Conservation (phyloP, 2,797 vertebrate genomes). For the Intellagama lesueurii region DNA sequence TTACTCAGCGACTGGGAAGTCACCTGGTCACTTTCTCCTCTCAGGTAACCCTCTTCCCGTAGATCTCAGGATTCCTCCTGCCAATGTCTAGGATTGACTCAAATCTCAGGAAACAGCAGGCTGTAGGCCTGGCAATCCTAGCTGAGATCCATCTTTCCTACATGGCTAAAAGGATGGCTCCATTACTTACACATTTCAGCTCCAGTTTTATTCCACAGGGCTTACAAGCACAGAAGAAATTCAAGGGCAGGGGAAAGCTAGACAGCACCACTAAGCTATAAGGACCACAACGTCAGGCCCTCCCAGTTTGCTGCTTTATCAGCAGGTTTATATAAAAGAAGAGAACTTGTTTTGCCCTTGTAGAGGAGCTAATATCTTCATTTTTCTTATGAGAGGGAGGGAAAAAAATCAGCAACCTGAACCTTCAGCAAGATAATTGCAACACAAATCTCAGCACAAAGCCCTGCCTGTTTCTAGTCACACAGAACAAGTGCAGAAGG, state of each 20-base stretch:
- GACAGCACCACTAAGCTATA: background rate
- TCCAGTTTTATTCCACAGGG: background rate
- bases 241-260: background rate
- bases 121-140: too few relatives aligned
- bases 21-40: too few relatives aligned
- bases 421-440: conserved; percentile 20
- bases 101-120: too few relatives aligned
- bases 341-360: background rate
- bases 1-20: too few relatives aligned
- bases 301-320: background rate
- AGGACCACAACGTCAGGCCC: background rate
- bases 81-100: too few relatives aligned
- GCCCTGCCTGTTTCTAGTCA: background rate
- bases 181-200: background rate
- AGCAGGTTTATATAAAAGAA: background rate
- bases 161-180: background rate
- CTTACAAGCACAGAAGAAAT: background rate
- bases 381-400: conserved; percentile 2
- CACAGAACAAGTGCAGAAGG: background rate
- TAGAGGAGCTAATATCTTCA: conserved; percentile 7
- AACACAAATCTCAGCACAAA: conserved; percentile 10
- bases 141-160: background rate
- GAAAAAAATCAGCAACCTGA: background rate
- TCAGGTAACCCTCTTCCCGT: too few relatives aligned
- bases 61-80: too few relatives aligned